Evolutionary conservation across 2,888 invertebrate genomes (phyloP), one percentile per base, ranked within the genome.

Genomic region (Sinohyriopsis cumingii): DNA sequence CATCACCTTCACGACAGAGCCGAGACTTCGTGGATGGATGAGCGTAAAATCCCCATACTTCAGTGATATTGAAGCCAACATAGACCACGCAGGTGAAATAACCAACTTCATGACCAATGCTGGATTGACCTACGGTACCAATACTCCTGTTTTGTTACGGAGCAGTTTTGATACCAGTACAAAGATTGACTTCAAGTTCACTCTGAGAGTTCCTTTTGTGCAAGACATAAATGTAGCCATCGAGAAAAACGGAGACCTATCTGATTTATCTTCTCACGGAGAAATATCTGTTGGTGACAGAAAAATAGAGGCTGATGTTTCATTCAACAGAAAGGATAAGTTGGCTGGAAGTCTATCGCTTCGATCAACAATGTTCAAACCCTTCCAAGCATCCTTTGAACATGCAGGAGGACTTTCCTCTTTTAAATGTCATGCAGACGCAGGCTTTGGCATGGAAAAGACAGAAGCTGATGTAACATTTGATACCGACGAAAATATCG

Each of bases 401-500:
- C 20, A 56, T 18, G 33, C 45, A 19, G 68, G 68, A 15, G 57
- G 68, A 55, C 12, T 56, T 57, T 20, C 53, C n/a, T 54, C 53
- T 63, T 63, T 22, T 59, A 25, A 59, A 57, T 28, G 59, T 25
- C 62, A 65, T 55, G 25, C 22, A 24, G 60, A 67, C n/a, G 22
- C 61, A 61, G 18, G 22, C 56, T 20, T 53, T 28, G 59, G 62
- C 54, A 1, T 20, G 18, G 25, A 68, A 55, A 65, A 28, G 59
- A 25, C 61, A 28, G 55, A 64, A 55, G 25, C 22, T 28, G 53
- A 54, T 64, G 19, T 73, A 25, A 68, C 54, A 19, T 57, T 75
- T 33, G 73, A 73, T 56, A 20, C 54, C 5, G 63, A 56, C 12
- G 55, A 65, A 25, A 71, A 70, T 56, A 63, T 77, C 56, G 78